A percentile compares a stretch with the other conserved stretches of the same genome.
Evolutionary conservation across 2,797 vertebrate species (phyloP).

Genomic region (Sparidentex hasta): DNA sequence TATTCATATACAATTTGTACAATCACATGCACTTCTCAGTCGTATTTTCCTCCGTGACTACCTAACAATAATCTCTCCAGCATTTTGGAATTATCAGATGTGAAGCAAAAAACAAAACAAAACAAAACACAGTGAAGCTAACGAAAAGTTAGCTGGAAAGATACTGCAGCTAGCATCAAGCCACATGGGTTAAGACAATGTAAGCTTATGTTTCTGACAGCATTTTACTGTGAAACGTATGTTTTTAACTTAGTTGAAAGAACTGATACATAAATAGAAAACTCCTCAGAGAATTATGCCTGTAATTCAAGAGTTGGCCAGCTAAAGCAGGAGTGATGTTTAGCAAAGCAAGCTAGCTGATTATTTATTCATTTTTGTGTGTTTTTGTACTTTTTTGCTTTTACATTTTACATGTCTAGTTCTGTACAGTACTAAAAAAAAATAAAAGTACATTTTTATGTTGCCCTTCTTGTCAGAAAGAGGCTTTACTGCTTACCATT

Average conservation of each 20-base stretch:
- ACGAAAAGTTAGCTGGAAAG: background rate
- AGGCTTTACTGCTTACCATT: background rate
- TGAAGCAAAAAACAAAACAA: constrained; percentile 1
- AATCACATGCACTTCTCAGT: constrained; percentile 26
- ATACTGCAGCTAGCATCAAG: background rate
- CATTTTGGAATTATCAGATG: constrained; percentile 71
- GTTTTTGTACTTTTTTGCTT: constrained; percentile 1
- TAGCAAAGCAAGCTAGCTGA: constrained; percentile 11
- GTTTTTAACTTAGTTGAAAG: constrained; percentile 8
- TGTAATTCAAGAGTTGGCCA: background rate
- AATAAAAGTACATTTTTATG: background rate
- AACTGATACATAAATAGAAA: constrained; percentile 33
- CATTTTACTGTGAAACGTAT: constrained; percentile 29
- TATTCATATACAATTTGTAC: constrained; percentile 51
- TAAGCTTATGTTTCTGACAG: constrained; percentile 62
- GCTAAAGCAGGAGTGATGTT: constrained; percentile 18
- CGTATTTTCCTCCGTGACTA: background rate
- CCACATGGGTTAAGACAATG: background rate
- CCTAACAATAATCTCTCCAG: constrained; percentile 66
- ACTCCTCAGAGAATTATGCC: background rate
- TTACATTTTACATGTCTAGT: background rate
- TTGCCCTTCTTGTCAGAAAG: background rate
- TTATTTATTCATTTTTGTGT: constrained; percentile 1
- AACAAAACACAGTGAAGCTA: constrained; percentile 2
- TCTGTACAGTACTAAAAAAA: background rate